Conservation (phyloP, 2,797 vertebrate genomes). For the Gymnopithys bicolor region DNA sequence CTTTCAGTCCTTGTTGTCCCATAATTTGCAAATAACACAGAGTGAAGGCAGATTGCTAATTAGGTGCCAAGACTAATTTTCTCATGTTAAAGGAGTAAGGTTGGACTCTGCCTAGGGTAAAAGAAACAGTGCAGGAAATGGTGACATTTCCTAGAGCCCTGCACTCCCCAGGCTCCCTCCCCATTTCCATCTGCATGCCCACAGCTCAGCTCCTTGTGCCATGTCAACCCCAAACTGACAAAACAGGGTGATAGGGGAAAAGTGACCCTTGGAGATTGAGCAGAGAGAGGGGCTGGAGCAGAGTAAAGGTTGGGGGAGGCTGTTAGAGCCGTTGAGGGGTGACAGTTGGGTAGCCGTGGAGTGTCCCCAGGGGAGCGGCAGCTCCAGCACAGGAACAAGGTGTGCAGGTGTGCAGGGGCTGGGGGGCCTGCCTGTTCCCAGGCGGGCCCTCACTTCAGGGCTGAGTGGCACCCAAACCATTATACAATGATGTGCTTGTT, state of each 20-base stretch:
- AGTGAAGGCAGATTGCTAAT: background rate
- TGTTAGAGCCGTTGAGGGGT: accelerated
- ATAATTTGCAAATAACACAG: background rate
- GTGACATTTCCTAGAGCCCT: accelerated
- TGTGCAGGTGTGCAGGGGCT: accelerated
- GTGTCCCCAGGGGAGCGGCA: accelerated
- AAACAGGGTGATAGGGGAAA: accelerated
- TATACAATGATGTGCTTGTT: accelerated
- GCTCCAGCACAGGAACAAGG: background rate
- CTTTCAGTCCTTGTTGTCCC: accelerated
- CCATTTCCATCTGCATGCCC: accelerated
- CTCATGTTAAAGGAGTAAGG: background rate
- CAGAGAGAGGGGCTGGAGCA: accelerated
- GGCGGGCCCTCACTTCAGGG: no score
- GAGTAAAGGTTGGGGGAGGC: accelerated
- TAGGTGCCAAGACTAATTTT: background rate
- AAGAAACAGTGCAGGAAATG: background rate
- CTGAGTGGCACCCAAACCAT: background rate
- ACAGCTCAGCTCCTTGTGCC: accelerated
- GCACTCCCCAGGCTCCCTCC: background rate
- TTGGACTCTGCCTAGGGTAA: background rate
- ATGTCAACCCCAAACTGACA: accelerated
- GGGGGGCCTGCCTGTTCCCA: background rate
- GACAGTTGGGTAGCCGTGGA: accelerated
- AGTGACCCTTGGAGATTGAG: accelerated